Evolutionary conservation across 2,113 vertebrate species (phyloP).

Genomic region (Grammomys dolichurus): DNA sequence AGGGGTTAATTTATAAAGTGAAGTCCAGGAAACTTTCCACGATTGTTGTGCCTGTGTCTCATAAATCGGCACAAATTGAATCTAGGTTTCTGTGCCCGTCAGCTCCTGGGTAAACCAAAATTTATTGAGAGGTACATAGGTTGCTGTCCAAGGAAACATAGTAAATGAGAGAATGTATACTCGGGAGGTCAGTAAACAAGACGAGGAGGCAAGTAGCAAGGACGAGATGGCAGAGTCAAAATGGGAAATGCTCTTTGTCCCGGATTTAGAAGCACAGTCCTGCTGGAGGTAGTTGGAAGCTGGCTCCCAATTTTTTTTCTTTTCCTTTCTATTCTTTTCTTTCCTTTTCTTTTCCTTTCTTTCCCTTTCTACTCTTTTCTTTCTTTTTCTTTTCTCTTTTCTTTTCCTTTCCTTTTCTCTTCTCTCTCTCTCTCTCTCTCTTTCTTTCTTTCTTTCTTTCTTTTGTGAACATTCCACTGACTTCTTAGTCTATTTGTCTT

Average conservation of each 20-base stretch:
- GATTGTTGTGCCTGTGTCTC: not conserved
- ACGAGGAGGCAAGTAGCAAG: not conserved
- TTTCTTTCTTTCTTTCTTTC: too few relatives aligned
- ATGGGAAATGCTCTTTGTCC: accelerated
- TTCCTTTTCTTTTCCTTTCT: too few relatives aligned
- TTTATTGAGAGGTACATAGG: constrained; percentile 72
- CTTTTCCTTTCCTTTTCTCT: too few relatives aligned
- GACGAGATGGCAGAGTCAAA: not conserved
- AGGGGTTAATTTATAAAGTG: constrained; percentile 79
- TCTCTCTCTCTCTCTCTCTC: too few relatives aligned
- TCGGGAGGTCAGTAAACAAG: constrained; percentile 47
- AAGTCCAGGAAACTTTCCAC: constrained; percentile 66
- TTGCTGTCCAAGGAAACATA: constrained; percentile 74
- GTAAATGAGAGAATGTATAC: constrained; percentile 56
- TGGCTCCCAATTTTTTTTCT: not conserved
- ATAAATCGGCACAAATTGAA: constrained; percentile 81
- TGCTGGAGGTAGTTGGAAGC: not conserved
- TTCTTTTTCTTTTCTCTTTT: not conserved
- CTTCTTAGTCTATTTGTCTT: not conserved
- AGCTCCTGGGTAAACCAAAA: constrained; percentile 71
- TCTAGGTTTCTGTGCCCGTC: constrained; percentile 74
- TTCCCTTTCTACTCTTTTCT: too few relatives aligned
- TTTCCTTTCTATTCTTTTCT: not conserved
- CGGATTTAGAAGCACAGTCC: accelerated
- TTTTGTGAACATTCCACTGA: not conserved